Conservation (phyloP, 2,113 vertebrate species). For the Ornithorhynchus anatinus region DNA sequence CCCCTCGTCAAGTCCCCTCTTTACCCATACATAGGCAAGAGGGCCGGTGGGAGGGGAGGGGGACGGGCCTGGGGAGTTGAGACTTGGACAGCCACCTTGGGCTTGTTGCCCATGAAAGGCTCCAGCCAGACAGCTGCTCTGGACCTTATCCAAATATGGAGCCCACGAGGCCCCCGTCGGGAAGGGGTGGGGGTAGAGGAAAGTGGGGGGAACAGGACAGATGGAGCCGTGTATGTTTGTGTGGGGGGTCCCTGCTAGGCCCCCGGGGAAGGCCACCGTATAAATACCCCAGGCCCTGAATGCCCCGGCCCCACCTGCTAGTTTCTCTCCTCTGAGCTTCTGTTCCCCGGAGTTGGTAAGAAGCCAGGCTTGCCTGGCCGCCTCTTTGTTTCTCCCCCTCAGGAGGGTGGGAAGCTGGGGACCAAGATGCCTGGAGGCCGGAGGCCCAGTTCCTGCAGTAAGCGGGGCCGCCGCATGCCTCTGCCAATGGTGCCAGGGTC, state of each 20-base stretch:
- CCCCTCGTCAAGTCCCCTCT: background rate
- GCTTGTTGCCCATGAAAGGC: background rate
- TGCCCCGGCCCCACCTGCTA: background rate
- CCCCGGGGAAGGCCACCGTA: background rate
- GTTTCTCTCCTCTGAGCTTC: background rate
- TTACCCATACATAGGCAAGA: background rate
- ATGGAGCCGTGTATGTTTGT: too few relatives aligned
- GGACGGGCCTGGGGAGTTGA: background rate
- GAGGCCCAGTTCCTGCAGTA: too few relatives aligned
- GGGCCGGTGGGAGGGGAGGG: background rate
- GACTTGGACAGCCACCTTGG: background rate
- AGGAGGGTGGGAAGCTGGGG: background rate
- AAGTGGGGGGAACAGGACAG: too few relatives aligned
- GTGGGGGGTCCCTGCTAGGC: background rate
- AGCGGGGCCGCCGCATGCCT: too few relatives aligned
- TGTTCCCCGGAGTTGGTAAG: background rate
- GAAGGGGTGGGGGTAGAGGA: background rate
- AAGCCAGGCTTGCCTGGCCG: background rate
- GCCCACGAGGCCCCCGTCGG: background rate
- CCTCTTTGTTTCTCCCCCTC: background rate
- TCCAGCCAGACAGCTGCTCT: background rate
- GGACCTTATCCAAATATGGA: background rate
- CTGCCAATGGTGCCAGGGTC: too few relatives aligned
- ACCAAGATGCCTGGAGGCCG: too few relatives aligned
- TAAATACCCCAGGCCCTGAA: background rate